Percentiles rank a stretch among this genome's conserved stretches.
Conservation (phyloP, 2,888 invertebrate species). For the Camptogramma bilineatum region DNA sequence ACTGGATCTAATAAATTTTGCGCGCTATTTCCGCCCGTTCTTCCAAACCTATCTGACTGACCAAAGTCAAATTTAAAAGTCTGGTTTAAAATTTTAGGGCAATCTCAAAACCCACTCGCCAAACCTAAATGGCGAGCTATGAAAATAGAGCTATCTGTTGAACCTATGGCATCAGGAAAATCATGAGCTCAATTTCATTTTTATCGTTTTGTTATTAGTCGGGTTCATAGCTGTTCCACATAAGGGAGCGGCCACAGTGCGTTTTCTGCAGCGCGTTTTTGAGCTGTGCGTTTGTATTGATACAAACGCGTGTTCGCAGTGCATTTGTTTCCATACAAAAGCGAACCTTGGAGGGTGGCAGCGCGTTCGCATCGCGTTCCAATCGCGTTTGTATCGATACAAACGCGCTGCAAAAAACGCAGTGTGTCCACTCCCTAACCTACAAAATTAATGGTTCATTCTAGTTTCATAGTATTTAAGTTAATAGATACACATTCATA, state of each 20-base stretch:
- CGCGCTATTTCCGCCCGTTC: slow-evolving; percentile 66
- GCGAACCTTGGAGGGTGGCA: no score
- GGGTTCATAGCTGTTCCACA: no score
- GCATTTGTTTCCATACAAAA: no score
- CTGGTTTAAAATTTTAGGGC: slow-evolving; percentile 6
- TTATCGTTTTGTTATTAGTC: neutral
- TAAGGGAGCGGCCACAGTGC: no score
- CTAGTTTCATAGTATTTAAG: neutral
- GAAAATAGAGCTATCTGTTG: neutral
- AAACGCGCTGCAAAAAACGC: no score
- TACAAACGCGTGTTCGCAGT: no score
- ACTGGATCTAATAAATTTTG: slow-evolving; percentile 68
- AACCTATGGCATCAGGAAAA: neutral
- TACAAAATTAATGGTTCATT: no score
- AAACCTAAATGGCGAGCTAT: neutral
- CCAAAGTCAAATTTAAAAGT: slow-evolving; percentile 34
- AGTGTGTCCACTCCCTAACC: no score
- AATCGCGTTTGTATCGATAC: no score
- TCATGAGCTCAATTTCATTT: neutral
- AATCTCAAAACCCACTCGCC: neutral
- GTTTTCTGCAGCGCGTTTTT: no score
- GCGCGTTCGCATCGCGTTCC: no score
- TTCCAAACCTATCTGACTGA: slow-evolving; percentile 53
- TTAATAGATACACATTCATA: neutral
- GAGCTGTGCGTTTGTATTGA: no score